Conservation (phyloP, 1,140 invertebrate species). For the Halyomorpha halys region DNA sequence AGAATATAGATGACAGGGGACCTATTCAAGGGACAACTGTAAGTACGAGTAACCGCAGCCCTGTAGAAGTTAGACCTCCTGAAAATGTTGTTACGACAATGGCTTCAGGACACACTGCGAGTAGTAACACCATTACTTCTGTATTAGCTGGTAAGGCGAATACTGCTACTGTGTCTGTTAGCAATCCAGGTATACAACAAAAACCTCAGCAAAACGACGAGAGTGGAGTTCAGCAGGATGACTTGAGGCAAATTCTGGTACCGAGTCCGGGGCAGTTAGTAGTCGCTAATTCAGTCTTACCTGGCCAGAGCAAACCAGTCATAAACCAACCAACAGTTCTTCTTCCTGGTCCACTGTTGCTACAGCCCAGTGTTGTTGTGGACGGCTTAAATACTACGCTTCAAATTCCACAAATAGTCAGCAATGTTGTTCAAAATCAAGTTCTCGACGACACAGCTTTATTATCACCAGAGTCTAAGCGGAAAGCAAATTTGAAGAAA, state of each 20-base stretch:
- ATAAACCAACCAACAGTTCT: slow-evolving; percentile 66
- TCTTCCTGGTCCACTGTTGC: slow-evolving; percentile 59
- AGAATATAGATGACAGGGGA: slow-evolving; percentile 44
- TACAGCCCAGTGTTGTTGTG: slow-evolving; percentile 59
- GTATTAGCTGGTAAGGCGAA: slow-evolving; percentile 62
- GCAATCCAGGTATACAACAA: slow-evolving; percentile 36
- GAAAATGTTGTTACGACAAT: slow-evolving; percentile 50
- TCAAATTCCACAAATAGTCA: slow-evolving; percentile 44
- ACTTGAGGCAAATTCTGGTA: slow-evolving; percentile 51
- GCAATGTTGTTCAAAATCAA: slow-evolving; percentile 35
- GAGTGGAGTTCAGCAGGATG: slow-evolving; percentile 45
- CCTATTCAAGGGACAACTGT: slow-evolving; percentile 64
- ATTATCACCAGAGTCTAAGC: slow-evolving; percentile 25
- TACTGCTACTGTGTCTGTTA: slow-evolving; percentile 60
- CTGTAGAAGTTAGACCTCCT: slow-evolving; percentile 23
- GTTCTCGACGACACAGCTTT: slow-evolving; percentile 18
- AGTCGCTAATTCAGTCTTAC: slow-evolving; percentile 39
- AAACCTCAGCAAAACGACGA: slow-evolving; percentile 70
- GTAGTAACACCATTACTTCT: slow-evolving; percentile 65
- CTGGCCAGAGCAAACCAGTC: slow-evolving; percentile 44
- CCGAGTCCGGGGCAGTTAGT: slow-evolving; percentile 63
- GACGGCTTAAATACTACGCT: slow-evolving; percentile 58
- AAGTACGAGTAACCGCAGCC: slow-evolving; percentile 55
- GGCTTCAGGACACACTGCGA: slow-evolving; percentile 60
- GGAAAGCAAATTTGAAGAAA: slow-evolving; percentile 26